Evolutionary conservation across 2,797 vertebrate genomes (phyloP).

Genomic region (Remorina albescens): DNA sequence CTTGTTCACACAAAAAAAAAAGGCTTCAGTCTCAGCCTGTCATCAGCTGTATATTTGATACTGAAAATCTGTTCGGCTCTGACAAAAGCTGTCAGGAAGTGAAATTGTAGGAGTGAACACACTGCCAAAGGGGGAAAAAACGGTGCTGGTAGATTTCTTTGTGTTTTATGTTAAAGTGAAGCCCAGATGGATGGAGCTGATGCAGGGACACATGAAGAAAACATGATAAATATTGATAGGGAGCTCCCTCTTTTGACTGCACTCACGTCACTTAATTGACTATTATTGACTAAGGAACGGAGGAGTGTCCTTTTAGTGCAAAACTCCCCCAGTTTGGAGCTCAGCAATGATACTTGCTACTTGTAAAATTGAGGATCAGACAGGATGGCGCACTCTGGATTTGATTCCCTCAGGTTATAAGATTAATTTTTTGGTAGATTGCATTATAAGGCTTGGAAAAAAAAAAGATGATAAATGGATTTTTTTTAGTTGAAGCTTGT

Average conservation of each 20-base stretch:
- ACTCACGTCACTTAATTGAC: slow-evolving; percentile 15
- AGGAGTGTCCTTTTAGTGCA: too few species aligned
- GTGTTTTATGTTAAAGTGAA: slow-evolving; percentile 22
- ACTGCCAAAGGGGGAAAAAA: background rate
- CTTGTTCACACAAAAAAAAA: slow-evolving; percentile 30
- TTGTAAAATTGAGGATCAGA: background rate
- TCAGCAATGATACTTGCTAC: too few species aligned
- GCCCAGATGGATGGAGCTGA: slow-evolving; percentile 39
- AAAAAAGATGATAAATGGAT: too few species aligned
- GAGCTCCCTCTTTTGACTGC: slow-evolving; percentile 1
- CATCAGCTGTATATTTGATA: slow-evolving; percentile 59
- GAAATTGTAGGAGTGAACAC: background rate
- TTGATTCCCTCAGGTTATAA: background rate
- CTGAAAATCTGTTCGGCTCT: slow-evolving; percentile 14
- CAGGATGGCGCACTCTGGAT: too few species aligned
- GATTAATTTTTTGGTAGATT: too few species aligned
- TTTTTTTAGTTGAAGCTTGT: too few species aligned
- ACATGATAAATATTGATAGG: slow-evolving; percentile 47
- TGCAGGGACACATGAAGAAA: slow-evolving; percentile 6
- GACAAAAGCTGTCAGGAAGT: slow-evolving; percentile 52
- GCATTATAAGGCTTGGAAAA: too few species aligned
- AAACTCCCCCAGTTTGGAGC: too few species aligned
- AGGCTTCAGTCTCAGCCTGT: slow-evolving; percentile 29
- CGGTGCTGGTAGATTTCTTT: slow-evolving; percentile 8
- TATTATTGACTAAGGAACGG: slow-evolving; percentile 13